A percentile compares a stretch with the other conserved stretches of the same genome.
phyloP scores from a whole-genome alignment of 2,797 vertebrate species.

The Anguilla marmorata region DNA sequence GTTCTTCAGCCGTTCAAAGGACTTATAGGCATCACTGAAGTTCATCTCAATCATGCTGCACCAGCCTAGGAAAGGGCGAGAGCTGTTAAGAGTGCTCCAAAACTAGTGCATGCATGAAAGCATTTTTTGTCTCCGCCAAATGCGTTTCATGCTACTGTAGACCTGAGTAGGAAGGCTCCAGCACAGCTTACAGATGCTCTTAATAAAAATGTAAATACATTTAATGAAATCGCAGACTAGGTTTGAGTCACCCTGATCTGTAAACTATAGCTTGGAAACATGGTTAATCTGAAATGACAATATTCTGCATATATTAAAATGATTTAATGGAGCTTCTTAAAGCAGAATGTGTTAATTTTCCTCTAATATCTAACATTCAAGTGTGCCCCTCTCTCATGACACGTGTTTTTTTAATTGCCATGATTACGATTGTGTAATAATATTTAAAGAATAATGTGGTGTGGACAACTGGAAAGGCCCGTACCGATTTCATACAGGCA shows the following conservation, averaged over 20 bases:
- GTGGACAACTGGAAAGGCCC: neutral
- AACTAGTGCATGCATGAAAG: neutral
- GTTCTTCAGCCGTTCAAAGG: constrained; percentile 92
- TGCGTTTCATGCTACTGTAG: neutral
- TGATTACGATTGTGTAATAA: neutral
- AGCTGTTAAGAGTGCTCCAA: neutral
- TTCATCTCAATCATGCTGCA: constrained; percentile 99
- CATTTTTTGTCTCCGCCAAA: neutral
- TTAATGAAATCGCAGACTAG: neutral
- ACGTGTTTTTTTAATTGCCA: neutral
- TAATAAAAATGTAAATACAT: neutral
- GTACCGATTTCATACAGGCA: constrained; percentile 98
- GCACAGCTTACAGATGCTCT: neutral
- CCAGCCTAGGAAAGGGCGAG: constrained; percentile 78
- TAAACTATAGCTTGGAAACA: too few species aligned
- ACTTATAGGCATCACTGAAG: constrained; percentile 87
- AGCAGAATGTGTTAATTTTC: neutral
- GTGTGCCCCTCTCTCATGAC: neutral
- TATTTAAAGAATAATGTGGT: neutral
- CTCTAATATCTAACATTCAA: neutral
- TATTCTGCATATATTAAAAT: too few species aligned
- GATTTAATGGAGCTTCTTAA: neutral
- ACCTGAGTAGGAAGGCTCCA: neutral
- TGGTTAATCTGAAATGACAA: too few species aligned
- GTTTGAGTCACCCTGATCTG: neutral